Conservation (phyloP, 37 sponge, comb jelly and placozoan genomes). For the Lycopodina hypogea region DNA sequence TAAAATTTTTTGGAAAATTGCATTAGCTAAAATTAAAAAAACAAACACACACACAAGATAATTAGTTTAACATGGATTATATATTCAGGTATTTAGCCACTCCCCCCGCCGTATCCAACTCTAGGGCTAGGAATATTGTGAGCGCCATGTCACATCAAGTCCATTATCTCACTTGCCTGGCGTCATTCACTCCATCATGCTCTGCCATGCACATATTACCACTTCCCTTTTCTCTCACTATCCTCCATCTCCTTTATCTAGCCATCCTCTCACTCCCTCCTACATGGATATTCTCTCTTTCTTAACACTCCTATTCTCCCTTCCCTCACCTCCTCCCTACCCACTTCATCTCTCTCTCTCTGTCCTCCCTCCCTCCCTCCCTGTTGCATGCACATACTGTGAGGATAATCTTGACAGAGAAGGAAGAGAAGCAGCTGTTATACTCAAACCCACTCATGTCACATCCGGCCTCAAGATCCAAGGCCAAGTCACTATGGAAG, state of each 20-base stretch:
- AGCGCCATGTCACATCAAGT: too few species aligned
- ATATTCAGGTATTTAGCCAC: too few species aligned
- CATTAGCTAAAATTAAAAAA: too few species aligned
- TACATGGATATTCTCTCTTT: neutral
- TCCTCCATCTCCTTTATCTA: neutral
- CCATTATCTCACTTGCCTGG: too few species aligned
- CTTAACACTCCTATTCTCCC: neutral
- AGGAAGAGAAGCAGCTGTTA: constrained; percentile 61
- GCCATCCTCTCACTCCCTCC: neutral
- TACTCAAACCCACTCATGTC: constrained; percentile 50
- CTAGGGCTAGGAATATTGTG: too few species aligned
- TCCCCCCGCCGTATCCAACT: too few species aligned
- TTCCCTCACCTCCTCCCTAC: neutral
- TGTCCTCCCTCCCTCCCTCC: neutral
- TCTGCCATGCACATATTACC: too few species aligned
- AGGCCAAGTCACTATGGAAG: constrained; percentile 54
- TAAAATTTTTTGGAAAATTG: too few species aligned
- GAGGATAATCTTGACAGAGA: constrained; percentile 55
- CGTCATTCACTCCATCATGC: too few species aligned
- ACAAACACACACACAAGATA: too few species aligned
- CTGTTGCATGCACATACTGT: constrained; percentile 42
- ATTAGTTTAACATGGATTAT: too few species aligned
- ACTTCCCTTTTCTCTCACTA: too few species aligned
- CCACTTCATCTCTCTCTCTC: neutral
- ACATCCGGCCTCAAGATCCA: constrained; percentile 29